Evolutionary conservation across 2,797 vertebrate species (phyloP).

Genomic region (Hippoglossus hippoglossus): DNA sequence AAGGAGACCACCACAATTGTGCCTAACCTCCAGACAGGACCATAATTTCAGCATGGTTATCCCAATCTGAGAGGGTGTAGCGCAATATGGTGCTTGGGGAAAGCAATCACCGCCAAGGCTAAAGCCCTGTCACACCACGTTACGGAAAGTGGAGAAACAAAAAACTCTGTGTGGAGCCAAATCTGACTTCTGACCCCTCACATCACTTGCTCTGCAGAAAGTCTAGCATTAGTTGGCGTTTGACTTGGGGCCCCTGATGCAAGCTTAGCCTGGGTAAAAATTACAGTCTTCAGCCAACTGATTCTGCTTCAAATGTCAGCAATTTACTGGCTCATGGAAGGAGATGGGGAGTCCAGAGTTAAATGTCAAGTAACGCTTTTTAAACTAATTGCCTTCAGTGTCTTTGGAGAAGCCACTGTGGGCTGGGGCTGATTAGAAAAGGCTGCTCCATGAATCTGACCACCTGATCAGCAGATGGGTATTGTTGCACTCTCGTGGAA

Average conservation of each 20-base stretch:
- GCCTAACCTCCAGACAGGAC: too few relatives aligned
- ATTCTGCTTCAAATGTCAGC: slow-evolving; percentile 81
- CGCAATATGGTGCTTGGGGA: too few relatives aligned
- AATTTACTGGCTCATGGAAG: slow-evolving; percentile 74
- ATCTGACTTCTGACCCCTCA: slow-evolving; percentile 46
- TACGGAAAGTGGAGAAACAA: too few relatives aligned
- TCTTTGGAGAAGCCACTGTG: slow-evolving; percentile 69
- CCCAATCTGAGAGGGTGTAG: too few relatives aligned
- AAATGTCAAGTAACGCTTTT: slow-evolving; percentile 86
- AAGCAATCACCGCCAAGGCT: too few relatives aligned
- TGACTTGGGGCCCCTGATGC: slow-evolving; percentile 33
- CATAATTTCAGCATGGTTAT: too few relatives aligned
- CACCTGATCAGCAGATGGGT: slow-evolving; percentile 61
- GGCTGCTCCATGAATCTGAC: slow-evolving; percentile 58
- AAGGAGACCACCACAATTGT: too few relatives aligned
- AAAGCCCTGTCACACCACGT: too few relatives aligned
- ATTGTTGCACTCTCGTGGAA: slow-evolving; percentile 41
- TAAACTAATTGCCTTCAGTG: slow-evolving; percentile 80
- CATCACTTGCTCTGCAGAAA: slow-evolving; percentile 47
- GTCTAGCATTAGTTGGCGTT: slow-evolving; percentile 32
- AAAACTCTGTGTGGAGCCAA: slow-evolving; percentile 17
- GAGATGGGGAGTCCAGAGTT: slow-evolving; percentile 62
- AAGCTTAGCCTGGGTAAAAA: slow-evolving; percentile 69
- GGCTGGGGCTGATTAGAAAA: slow-evolving; percentile 67
- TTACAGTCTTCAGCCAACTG: slow-evolving; percentile 69